Percentiles rank a stretch among this genome's conserved stretches.
phyloP scores from a whole-genome alignment of 92 coral and sea anemone genomes.

The Epizoanthus fatuus region DNA sequence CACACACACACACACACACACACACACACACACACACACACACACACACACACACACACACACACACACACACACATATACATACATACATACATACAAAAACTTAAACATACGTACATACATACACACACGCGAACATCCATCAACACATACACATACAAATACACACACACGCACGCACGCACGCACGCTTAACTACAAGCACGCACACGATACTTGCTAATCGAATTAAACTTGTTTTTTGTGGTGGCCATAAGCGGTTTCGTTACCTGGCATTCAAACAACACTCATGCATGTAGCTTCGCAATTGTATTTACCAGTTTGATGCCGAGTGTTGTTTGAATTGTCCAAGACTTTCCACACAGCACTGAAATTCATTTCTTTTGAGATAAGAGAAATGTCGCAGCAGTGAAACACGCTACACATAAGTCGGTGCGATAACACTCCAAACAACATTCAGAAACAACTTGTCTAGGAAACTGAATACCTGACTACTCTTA shows the following conservation, averaged over 20 bases:
- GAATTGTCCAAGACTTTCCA: neutral
- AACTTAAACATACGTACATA: neutral
- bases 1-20: neutral
- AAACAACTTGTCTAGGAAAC: neutral
- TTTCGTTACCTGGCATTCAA: neutral
- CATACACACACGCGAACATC: neutral
- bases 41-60: neutral
- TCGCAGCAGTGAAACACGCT: no score
- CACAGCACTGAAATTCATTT: constrained; percentile 39
- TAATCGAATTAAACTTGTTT: no score
- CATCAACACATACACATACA: neutral
- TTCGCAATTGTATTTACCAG: neutral
- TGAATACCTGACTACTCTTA: no score
- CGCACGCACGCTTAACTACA: neutral
- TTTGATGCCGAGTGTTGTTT: constrained; percentile 27
- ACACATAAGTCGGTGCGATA: neutral
- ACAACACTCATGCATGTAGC: neutral
- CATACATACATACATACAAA: neutral
- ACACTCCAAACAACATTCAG: constrained; percentile 38
- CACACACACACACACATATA: neutral
- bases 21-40: neutral
- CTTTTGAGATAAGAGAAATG: neutral
- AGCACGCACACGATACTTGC: neutral
- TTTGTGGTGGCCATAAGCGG: no score
- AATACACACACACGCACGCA: neutral